Percentiles rank a stretch among this genome's conserved stretches.
These are phyloP conservation scores for Bolborhynchus lineola DNA, from an alignment of 2,113 vertebrate species.

Conservation along the genomic window DNA sequence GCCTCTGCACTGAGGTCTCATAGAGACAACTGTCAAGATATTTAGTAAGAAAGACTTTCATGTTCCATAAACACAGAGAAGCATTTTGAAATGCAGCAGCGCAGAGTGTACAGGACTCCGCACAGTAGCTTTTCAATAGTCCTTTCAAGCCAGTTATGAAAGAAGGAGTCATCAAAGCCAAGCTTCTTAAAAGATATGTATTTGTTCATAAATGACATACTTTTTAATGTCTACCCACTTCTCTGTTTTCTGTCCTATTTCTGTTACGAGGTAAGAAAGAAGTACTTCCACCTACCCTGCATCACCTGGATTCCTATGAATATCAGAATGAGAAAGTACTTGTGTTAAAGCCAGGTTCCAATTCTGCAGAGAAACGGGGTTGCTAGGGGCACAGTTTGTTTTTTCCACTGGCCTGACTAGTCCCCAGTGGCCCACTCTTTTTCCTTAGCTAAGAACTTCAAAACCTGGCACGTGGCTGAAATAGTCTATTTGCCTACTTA, in stretches of 20 bases:
- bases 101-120: not conserved
- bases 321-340: not conserved
- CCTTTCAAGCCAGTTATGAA: not conserved
- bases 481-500: not conserved
- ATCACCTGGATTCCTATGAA: not conserved
- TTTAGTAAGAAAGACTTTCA: not conserved
- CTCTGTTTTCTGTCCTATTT: not conserved
- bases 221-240: not conserved
- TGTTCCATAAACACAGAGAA: not conserved
- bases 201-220: not conserved
- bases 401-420: not conserved
- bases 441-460: not conserved
- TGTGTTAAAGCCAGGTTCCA: not conserved
- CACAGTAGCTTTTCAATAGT: not conserved
- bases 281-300: not conserved
- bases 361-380: not conserved
- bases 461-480: not conserved
- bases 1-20: not conserved
- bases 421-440: not conserved
- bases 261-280: not conserved
- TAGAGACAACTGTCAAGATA: not conserved
- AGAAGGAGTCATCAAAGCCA: not conserved
- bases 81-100: not conserved
- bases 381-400: accelerated
- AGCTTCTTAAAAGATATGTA: not conserved